Percentiles rank a stretch among this genome's conserved stretches.
Evolutionary conservation across 2,888 invertebrate genomes (phyloP).

Genomic region (Entomobrya multifasciata): DNA sequence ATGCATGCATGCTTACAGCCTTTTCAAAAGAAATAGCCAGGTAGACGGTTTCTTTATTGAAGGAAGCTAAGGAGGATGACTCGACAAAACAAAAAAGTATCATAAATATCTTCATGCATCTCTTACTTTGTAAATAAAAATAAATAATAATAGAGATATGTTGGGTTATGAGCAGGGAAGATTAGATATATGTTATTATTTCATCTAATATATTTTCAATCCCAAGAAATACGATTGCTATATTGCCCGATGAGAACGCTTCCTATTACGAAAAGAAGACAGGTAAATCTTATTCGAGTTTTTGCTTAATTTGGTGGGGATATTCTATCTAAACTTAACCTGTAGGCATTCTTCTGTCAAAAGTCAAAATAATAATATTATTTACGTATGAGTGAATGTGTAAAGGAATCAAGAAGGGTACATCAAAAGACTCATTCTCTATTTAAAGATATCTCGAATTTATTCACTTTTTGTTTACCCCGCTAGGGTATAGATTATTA

Average conservation of each 20-base stretch:
- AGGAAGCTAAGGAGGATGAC: constrained; percentile 21
- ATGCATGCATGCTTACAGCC: not conserved
- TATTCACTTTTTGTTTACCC: constrained; percentile 19
- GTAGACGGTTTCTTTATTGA: not conserved
- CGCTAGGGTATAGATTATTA: not conserved
- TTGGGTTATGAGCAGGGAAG: not conserved
- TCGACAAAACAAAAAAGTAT: constrained; percentile 57
- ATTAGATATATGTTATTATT: constrained; percentile 29
- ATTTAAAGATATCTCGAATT: constrained; percentile 24
- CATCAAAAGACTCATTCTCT: constrained; percentile 13
- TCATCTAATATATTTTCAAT: constrained; percentile 21
- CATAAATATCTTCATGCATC: constrained; percentile 52
- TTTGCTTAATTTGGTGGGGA: not conserved
- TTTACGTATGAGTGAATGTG: constrained; percentile 55
- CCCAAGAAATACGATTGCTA: constrained; percentile 44
- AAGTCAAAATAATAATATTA: constrained; percentile 79
- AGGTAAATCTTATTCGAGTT: no score
- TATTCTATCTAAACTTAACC: constrained; percentile 35
- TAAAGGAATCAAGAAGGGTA: constrained; percentile 19
- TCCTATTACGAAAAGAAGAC: no score
- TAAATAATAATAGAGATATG: constrained; percentile 42
- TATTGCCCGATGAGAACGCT: no score
- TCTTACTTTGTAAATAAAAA: constrained; percentile 40
- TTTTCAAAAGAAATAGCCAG: not conserved
- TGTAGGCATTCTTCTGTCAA: constrained; percentile 77